These are phyloP conservation scores for Anseranas semipalmata DNA, from an alignment of 2,113 vertebrate genomes.

Conservation along the genomic window DNA sequence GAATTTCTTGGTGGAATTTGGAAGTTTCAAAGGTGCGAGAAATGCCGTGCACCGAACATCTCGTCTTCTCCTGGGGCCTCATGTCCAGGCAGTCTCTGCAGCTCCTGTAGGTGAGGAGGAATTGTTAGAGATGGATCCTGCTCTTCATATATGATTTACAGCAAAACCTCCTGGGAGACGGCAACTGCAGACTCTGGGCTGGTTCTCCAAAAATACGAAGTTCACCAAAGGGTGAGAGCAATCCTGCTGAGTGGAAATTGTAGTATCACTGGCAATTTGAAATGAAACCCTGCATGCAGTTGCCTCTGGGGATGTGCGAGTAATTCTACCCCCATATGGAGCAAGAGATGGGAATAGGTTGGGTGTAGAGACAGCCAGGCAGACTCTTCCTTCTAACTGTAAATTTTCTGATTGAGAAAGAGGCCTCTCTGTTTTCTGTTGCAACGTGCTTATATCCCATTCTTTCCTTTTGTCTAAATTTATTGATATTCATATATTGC, in stretches of 20 bases:
- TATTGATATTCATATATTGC: not conserved
- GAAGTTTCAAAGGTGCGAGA: not conserved
- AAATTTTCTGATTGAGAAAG: not conserved
- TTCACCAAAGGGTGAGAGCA: slow-evolving; percentile 24
- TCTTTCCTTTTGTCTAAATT: not conserved
- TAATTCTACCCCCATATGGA: not conserved
- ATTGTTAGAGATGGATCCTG: not conserved
- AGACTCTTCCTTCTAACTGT: not conserved
- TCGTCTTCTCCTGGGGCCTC: not conserved
- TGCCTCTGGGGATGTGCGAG: not conserved
- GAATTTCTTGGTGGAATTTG: not conserved
- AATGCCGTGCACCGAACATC: fast-evolving
- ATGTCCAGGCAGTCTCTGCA: not conserved
- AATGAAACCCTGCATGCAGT: not conserved
- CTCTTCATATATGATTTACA: not conserved
- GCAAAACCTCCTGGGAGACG: not conserved
- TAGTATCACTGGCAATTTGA: not conserved
- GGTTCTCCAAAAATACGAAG: not conserved
- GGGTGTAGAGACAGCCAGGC: not conserved
- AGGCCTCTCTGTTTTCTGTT: not conserved
- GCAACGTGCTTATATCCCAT: not conserved
- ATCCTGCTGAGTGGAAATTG: not conserved
- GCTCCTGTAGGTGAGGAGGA: not conserved
- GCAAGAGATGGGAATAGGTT: not conserved
- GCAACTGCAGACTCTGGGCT: not conserved